Base-by-base conservation (phyloP, 1,140 invertebrate species). In the Plectus sambesii region DNA sequence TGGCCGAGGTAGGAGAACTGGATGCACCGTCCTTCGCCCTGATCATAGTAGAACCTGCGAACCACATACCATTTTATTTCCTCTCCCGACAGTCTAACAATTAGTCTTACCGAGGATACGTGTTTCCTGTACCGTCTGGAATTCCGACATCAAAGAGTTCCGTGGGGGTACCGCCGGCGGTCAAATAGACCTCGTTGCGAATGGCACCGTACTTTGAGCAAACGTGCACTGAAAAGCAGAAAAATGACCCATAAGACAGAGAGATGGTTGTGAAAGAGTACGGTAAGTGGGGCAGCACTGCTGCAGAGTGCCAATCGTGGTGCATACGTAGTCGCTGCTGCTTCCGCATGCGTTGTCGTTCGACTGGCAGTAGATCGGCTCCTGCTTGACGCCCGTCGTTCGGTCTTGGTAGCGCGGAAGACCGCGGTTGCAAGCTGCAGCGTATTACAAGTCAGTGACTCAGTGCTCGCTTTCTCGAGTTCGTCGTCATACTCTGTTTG, bases 181-280 rank as follows among this genome's bases (percentile, higher is more conserved):
- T 66, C 48, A 68, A 68, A 51, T 66, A 66, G 19, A 66, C 63
- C 51, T 66, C 63, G 8, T 64, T 69, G 22, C 64, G 63, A 33
- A 66, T 68, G 6, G 62, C 63, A 27, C 63, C 63, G 42, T 66
- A 68, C 20, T 66, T 49, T 0, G 62, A 66, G 44, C 63, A 66
- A 44, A 66, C 66, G 53, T 44, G 49, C 12, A 58, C 40, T 49
- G 38, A n/a, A 30, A 43, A 51, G 17, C 5, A 4, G 41, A 24
- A 47, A 47, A 47, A 5, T 5, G 15, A 3, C 15, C 52, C 53
- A 41, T 25, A 54, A 45, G 29, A 17, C 8, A 8, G 15, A 12
- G 4, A 49, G n/a, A 4, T 46, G 23, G 20, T 30, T 19, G 5
- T 20, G 9, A 17, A 19, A 47, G 45, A 52, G 39, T 55, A 64